These are phyloP conservation scores for Brachypodius melanocephalos DNA, from an alignment of 2,113 vertebrate species.

Conservation along the genomic window DNA sequence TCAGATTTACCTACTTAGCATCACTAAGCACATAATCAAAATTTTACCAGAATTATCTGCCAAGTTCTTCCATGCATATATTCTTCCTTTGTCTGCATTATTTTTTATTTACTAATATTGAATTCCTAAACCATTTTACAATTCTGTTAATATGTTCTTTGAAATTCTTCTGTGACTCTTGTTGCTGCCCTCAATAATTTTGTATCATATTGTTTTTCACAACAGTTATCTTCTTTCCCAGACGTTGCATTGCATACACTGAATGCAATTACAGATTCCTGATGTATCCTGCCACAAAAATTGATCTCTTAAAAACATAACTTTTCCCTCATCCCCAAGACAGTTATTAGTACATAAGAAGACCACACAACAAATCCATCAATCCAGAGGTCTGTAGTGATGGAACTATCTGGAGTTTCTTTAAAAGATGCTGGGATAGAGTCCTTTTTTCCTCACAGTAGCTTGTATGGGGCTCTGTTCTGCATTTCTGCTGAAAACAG, in stretches of 20 bases:
- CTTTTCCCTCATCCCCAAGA: neutral
- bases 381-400: neutral
- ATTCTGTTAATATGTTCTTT: neutral
- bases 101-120: neutral
- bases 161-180: neutral
- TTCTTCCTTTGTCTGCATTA: neutral
- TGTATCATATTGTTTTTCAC: neutral
- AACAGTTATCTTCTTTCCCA: neutral
- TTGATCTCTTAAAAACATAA: neutral
- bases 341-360: neutral
- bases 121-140: neutral
- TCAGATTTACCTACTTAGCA: neutral
- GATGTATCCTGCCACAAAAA: neutral
- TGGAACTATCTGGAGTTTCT: neutral
- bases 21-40: neutral
- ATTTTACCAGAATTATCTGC: neutral
- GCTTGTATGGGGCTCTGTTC: neutral
- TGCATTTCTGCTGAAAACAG: neutral
- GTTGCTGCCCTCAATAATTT: neutral
- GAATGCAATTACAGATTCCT: neutral
- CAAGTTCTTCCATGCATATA: neutral
- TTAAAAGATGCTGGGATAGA: neutral
- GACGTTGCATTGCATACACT: fast-evolving
- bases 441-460: neutral
- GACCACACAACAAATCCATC: neutral